Evolutionary conservation across 2,113 vertebrate genomes (phyloP).

Genomic region (Etia nguti): DNA sequence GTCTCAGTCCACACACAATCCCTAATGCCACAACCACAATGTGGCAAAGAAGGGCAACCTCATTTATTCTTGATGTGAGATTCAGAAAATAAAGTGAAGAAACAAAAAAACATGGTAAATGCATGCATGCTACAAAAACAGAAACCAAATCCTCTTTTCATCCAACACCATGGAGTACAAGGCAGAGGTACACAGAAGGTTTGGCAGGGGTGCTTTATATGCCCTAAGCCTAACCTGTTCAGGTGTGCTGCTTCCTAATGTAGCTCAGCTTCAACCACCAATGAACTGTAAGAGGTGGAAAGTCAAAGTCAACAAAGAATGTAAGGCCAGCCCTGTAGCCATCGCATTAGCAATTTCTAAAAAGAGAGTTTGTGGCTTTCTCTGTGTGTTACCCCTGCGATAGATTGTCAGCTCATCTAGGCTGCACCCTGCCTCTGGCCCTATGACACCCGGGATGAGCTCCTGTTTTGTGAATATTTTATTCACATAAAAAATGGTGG

Average conservation of each 20-base stretch:
- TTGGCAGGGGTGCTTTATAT: accelerated
- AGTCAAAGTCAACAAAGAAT: background rate
- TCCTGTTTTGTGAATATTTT: background rate
- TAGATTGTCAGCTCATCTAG: background rate
- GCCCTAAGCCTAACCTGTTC: background rate
- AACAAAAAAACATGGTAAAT: background rate
- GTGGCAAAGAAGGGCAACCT: accelerated
- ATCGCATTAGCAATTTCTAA: background rate
- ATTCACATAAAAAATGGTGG: background rate
- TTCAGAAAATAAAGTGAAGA: background rate
- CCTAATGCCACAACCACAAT: background rate
- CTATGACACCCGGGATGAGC: background rate
- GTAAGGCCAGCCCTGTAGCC: background rate
- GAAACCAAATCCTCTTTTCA: background rate
- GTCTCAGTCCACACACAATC: background rate
- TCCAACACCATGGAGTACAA: accelerated
- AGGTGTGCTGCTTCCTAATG: background rate
- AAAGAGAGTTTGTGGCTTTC: background rate
- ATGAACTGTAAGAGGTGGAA: background rate
- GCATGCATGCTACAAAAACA: background rate
- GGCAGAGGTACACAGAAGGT: background rate
- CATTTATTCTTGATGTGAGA: background rate
- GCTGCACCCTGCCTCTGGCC: background rate
- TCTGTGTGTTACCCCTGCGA: background rate
- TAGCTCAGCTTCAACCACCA: background rate